phyloP scores from a whole-genome alignment of 2,797 vertebrate species.

The Scleropages formosus region DNA sequence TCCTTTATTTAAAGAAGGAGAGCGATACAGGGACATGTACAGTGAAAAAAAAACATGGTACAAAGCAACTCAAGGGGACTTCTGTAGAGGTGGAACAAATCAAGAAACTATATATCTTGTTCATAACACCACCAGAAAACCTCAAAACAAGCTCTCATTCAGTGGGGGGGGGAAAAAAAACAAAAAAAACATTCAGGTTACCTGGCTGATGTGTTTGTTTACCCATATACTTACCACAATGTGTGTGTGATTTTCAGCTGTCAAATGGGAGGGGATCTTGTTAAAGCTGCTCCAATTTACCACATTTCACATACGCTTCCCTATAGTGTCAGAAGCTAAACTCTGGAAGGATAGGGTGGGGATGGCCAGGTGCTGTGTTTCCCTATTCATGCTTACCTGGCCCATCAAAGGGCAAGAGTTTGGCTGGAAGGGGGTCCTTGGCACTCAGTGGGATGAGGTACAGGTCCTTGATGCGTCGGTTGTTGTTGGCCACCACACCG shows the following conservation, averaged over 20 bases:
- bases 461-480: slow-evolving; percentile 96
- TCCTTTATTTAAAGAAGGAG: slow-evolving; percentile 63
- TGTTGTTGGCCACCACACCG: slow-evolving; percentile 96
- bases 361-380: slow-evolving; percentile 11
- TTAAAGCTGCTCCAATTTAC: neutral
- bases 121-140: slow-evolving; percentile 44
- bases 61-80: slow-evolving; percentile 38
- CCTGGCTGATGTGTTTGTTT: slow-evolving; percentile 1
- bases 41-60: slow-evolving; percentile 42
- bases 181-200: neutral
- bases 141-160: slow-evolving; percentile 54
- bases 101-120: slow-evolving; percentile 49
- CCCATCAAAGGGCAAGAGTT: slow-evolving; percentile 97
- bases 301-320: too few species aligned
- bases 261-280: slow-evolving; percentile 6
- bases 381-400: slow-evolving; percentile 84
- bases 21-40: slow-evolving; percentile 58
- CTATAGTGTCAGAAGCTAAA: neutral
- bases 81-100: slow-evolving; percentile 35
- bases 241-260: neutral
- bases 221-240: slow-evolving; percentile 46
- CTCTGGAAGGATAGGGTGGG: slow-evolving; percentile 2
- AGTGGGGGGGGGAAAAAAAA: too few species aligned
- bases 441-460: slow-evolving; percentile 95
- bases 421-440: slow-evolving; percentile 92